These are phyloP conservation scores for Narcine bancroftii DNA, from an alignment of 2,113 vertebrate species.

Conservation along the genomic window DNA sequence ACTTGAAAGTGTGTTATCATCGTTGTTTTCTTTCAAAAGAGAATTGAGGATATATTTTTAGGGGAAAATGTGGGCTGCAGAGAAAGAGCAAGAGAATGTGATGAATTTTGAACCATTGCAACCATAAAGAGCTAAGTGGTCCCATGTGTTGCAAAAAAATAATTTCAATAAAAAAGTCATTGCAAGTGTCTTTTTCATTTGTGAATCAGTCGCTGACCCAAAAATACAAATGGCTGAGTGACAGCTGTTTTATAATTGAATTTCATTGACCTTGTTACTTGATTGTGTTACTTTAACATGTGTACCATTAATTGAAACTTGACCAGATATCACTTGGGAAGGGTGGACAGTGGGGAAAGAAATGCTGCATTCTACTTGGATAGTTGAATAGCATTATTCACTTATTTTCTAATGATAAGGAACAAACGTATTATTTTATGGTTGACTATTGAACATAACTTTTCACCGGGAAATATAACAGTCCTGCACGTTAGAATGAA, in stretches of 20 bases:
- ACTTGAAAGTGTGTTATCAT: neutral
- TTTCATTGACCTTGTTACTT: neutral
- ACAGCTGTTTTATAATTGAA: neutral
- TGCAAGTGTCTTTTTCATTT: neutral
- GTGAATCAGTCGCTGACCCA: neutral
- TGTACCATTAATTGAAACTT: neutral
- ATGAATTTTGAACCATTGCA: neutral
- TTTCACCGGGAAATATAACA: neutral
- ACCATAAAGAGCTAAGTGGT: too few relatives aligned
- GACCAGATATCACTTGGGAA: neutral
- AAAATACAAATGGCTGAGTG: slow-evolving; percentile 4
- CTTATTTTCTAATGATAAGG: neutral
- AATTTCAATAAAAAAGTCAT: neutral
- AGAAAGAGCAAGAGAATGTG: neutral
- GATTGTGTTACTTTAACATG: neutral
- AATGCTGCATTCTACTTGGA: neutral
- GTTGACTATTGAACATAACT: neutral
- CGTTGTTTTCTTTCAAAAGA: neutral
- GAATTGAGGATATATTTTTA: neutral
- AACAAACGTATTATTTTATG: neutral
- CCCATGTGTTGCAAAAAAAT: neutral
- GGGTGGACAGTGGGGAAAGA: too few relatives aligned
- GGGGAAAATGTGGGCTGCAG: neutral
- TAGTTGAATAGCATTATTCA: neutral
- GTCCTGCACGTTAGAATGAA: too few relatives aligned